Percentiles rank a stretch among this genome's conserved stretches.
phyloP scores from a whole-genome alignment of 1,140 invertebrate species.

The Triops longicaudatus region DNA sequence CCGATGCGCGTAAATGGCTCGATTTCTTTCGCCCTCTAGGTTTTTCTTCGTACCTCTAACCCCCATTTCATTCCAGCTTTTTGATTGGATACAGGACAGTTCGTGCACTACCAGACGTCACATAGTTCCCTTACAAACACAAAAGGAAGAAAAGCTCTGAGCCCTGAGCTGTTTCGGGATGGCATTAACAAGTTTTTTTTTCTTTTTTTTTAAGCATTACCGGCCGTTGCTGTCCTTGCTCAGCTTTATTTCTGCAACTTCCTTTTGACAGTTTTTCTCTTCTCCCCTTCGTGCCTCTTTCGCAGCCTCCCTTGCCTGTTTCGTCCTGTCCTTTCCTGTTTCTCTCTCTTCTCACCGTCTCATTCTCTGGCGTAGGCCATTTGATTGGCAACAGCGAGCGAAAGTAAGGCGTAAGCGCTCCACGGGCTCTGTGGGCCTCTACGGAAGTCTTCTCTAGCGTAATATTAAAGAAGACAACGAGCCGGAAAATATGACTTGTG shows the following conservation, averaged over 20 bases:
- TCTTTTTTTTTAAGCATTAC: not conserved
- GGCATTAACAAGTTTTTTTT: not conserved
- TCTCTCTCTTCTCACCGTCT: not conserved
- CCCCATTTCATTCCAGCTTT: not conserved
- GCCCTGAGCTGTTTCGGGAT: not conserved
- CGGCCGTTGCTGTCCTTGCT: too few relatives aligned
- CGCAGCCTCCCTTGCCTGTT: not conserved
- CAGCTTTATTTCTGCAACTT: too few relatives aligned
- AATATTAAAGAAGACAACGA: slow-evolving; percentile 9
- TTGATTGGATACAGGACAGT: not conserved
- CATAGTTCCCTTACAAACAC: not conserved
- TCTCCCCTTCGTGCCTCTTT: too few relatives aligned
- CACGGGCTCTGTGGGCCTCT: not conserved
- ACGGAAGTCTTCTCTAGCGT: not conserved
- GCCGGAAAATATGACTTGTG: slow-evolving; percentile 6
- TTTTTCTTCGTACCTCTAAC: not conserved
- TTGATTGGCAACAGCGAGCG: not conserved
- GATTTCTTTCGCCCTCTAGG: not conserved
- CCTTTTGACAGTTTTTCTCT: too few relatives aligned
- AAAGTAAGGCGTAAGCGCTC: not conserved
- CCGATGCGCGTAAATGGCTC: not conserved
- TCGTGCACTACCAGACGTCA: not conserved
- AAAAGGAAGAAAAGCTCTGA: not conserved
- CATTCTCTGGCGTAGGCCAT: not conserved
- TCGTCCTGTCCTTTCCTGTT: not conserved